phyloP scores from a whole-genome alignment of 1,140 invertebrate genomes.

The fruit fly (Drosophila melanogaster) region DNA sequence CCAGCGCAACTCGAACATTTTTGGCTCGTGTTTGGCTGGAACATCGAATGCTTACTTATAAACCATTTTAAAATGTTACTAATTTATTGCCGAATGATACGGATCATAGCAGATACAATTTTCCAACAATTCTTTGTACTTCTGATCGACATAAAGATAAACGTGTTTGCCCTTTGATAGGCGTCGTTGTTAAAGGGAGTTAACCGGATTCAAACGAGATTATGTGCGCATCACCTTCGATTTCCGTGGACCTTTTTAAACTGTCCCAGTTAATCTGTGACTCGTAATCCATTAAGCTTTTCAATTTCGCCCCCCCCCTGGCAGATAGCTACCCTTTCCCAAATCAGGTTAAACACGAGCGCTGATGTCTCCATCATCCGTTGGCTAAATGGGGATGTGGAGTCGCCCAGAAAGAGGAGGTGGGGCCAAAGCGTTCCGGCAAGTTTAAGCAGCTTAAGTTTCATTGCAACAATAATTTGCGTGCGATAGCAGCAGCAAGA shows the following conservation, averaged over 20 bases:
- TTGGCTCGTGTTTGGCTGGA: neutral
- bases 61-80: neutral
- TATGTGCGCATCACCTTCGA: neutral
- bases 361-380: conserved; percentile 36
- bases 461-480: conserved; percentile 77
- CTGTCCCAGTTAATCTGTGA: conserved; percentile 14
- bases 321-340: too few relatives aligned
- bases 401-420: too few relatives aligned
- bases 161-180: too few relatives aligned
- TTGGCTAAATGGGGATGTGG: conserved; percentile 1
- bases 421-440: conserved; percentile 20
- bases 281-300: conserved; percentile 28
- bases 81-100: too few relatives aligned
- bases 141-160: neutral
- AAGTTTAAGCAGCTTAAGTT: conserved; percentile 79
- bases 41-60: neutral
- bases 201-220: neutral
- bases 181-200: neutral
- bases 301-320: conserved; percentile 20
- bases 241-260: conserved; percentile 5
- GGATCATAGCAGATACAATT: too few relatives aligned
- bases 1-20: neutral
- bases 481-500: conserved; percentile 29
- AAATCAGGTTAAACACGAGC: conserved; percentile 40
- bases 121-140: too few relatives aligned